Percentiles rank a stretch among this genome's conserved stretches.
Evolutionary conservation across 2,113 vertebrate species (phyloP).

Genomic region (Pluvianellus socialis): DNA sequence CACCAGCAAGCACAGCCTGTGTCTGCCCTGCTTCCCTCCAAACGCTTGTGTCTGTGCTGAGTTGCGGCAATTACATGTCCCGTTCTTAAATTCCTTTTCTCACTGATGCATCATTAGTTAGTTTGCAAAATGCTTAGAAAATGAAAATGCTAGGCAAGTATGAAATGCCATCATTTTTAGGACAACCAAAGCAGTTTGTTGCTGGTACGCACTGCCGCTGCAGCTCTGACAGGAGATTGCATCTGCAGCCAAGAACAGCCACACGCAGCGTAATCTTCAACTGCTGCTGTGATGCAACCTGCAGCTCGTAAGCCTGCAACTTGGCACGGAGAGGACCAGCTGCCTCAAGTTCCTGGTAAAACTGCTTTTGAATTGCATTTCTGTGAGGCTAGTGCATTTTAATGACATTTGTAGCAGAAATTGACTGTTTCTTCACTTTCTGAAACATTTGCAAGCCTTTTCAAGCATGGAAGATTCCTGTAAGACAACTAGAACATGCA

Average conservation of each 20-base stretch:
- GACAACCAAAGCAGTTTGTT: background rate
- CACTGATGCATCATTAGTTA: background rate
- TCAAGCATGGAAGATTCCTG: background rate
- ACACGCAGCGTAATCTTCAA: fast-evolving
- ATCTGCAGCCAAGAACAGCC: fast-evolving
- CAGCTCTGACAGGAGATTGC: fast-evolving
- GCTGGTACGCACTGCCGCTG: background rate
- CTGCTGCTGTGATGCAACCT: background rate
- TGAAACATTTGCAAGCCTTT: background rate
- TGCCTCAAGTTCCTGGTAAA: background rate
- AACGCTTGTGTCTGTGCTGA: fast-evolving
- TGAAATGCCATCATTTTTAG: fast-evolving
- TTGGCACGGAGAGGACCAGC: background rate
- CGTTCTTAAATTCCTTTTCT: background rate
- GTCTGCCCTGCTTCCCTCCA: background rate
- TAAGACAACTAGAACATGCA: conserved; percentile 62
- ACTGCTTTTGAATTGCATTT: background rate
- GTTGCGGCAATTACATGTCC: fast-evolving
- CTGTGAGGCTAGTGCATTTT: background rate
- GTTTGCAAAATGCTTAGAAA: background rate
- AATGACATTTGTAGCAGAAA: background rate
- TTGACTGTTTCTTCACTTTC: background rate
- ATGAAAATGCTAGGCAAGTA: background rate
- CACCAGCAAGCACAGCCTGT: fast-evolving
- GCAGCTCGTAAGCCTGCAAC: background rate